Evolutionary conservation across 2,888 invertebrate genomes (phyloP).

Genomic region (Anodontia alba): DNA sequence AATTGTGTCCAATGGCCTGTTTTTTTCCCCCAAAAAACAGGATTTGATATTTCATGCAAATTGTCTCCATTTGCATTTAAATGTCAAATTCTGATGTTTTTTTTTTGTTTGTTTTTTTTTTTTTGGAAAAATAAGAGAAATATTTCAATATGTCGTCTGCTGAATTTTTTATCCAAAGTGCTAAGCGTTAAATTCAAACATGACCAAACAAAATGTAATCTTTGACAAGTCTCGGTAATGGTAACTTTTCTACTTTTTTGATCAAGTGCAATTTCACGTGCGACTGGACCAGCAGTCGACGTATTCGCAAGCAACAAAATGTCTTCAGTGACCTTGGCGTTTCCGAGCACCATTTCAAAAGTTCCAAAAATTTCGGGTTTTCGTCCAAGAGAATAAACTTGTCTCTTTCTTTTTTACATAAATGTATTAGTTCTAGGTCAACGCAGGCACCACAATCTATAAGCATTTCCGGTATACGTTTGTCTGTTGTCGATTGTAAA

Average conservation of each 20-base stretch:
- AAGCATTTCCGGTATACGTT: slow-evolving; percentile 68
- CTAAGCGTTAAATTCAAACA: slow-evolving; percentile 57
- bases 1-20: no score
- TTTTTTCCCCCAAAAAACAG: no score
- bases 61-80: no score
- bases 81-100: no score
- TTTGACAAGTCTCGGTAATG: slow-evolving; percentile 71
- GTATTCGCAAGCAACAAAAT: slow-evolving; percentile 67
- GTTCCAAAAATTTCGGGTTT: slow-evolving; percentile 64
- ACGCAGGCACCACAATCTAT: slow-evolving; percentile 71
- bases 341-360: slow-evolving; percentile 61
- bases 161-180: no score
- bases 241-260: slow-evolving; percentile 70
- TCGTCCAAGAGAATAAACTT: slow-evolving; percentile 59
- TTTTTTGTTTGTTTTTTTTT: no score
- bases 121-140: no score
- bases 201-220: slow-evolving; percentile 73
- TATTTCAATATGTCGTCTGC: no score
- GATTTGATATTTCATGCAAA: no score
- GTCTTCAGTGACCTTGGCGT: slow-evolving; percentile 67
- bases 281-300: slow-evolving; percentile 63
- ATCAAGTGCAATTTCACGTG: slow-evolving; percentile 62
- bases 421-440: slow-evolving; percentile 64
- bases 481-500: slow-evolving; percentile 65
- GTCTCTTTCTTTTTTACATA: slow-evolving; percentile 69